Percentiles rank a stretch among this genome's conserved stretches.
Evolutionary conservation across 2,888 invertebrate genomes (phyloP).

Genomic region (Ceriagrion tenellum): DNA sequence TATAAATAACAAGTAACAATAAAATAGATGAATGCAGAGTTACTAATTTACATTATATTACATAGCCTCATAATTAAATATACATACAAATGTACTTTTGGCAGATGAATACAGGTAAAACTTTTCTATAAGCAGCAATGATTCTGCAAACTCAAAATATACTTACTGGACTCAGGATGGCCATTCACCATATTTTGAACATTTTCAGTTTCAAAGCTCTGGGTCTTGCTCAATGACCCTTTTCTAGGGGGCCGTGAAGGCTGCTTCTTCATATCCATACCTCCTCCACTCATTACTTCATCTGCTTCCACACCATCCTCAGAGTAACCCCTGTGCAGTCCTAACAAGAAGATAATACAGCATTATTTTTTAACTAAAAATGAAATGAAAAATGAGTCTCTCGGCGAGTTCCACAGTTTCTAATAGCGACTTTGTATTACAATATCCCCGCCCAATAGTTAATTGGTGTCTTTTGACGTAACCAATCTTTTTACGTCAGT

Average conservation of each 20-base stretch:
- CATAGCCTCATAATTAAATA: too few relatives aligned
- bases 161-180: conserved; percentile 70
- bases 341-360: conserved; percentile 77
- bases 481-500: too few relatives aligned
- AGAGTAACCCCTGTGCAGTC: conserved; percentile 89
- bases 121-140: neutral
- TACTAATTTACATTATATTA: too few relatives aligned
- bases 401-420: too few relatives aligned
- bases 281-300: conserved; percentile 80
- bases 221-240: conserved; percentile 84
- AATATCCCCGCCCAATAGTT: too few relatives aligned
- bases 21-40: too few relatives aligned
- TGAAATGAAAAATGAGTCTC: too few relatives aligned
- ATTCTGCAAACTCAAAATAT: conserved; percentile 29
- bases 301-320: conserved; percentile 90
- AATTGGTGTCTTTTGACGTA: too few relatives aligned
- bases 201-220: conserved; percentile 70
- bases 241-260: conserved; percentile 89
- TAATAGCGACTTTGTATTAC: too few relatives aligned
- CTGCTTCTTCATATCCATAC: conserved; percentile 75
- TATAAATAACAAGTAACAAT: too few relatives aligned
- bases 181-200: conserved; percentile 73
- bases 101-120: neutral
- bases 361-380: neutral
- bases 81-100: neutral